Conservation (phyloP, 2,888 invertebrate species). For the Ophraella communa region DNA sequence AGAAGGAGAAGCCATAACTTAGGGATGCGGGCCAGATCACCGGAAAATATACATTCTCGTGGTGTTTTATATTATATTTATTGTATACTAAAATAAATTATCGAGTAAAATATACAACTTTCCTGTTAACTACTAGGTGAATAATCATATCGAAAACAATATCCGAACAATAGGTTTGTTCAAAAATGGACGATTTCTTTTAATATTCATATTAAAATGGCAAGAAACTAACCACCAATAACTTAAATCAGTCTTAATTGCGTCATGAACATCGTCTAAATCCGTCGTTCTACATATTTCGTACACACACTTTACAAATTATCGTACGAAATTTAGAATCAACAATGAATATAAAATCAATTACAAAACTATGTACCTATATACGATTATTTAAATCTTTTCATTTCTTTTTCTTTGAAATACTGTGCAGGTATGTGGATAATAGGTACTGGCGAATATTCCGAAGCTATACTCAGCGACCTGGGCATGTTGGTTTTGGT, state of each 20-base stretch:
- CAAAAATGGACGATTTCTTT: no score
- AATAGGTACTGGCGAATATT: conserved; percentile 55
- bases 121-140: no score
- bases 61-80: no score
- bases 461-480: conserved; percentile 45
- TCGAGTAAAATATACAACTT: no score
- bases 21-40: no score
- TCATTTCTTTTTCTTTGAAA: conserved; percentile 43
- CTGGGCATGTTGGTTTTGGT: conserved; percentile 37
- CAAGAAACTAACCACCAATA: conserved; percentile 31
- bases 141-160: background rate
- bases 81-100: no score
- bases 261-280: conserved; percentile 38
- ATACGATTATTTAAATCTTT: conserved; percentile 42
- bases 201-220: background rate
- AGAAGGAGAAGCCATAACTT: no score
- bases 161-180: no score
- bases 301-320: no score
- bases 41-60: no score
- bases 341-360: background rate
- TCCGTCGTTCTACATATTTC: no score
- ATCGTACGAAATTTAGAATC: background rate
- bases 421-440: conserved; percentile 50
- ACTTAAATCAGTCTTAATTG: conserved; percentile 48
- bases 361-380: background rate